A percentile compares a stretch with the other conserved stretches of the same genome.
These are phyloP conservation scores for Hololepta plana DNA, from an alignment of 2,888 invertebrate species.

Conservation along the genomic window DNA sequence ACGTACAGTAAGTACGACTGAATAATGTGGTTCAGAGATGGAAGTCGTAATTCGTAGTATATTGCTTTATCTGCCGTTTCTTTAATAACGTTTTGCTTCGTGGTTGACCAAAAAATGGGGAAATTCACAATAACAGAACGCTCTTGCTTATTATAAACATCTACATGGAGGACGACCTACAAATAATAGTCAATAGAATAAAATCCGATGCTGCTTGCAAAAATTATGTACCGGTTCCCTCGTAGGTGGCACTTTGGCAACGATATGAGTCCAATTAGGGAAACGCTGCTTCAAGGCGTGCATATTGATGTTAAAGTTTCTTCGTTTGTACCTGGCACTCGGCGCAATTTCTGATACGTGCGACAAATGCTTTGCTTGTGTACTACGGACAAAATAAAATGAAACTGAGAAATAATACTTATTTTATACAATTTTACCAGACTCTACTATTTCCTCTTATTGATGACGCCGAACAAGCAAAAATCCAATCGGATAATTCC, in stretches of 20 bases:
- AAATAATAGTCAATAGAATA: slow-evolving; percentile 12
- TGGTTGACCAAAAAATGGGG: slow-evolving; percentile 18
- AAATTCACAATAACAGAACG: slow-evolving; percentile 17
- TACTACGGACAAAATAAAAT: slow-evolving; percentile 20
- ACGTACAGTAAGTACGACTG: slow-evolving; percentile 42
- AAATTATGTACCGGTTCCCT: slow-evolving; percentile 33
- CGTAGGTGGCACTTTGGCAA: slow-evolving; percentile 46
- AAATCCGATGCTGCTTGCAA: not conserved
- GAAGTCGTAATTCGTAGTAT: slow-evolving; percentile 40
- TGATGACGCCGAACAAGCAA: slow-evolving; percentile 47
- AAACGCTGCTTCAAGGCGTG: slow-evolving; percentile 36
- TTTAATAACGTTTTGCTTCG: slow-evolving; percentile 26
- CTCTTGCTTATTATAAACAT: slow-evolving; percentile 35
- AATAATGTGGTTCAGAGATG: slow-evolving; percentile 36
- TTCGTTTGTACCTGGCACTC: slow-evolving; percentile 28
- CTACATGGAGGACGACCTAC: slow-evolving; percentile 44
- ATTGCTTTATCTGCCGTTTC: slow-evolving; percentile 38
- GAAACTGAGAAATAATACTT: slow-evolving; percentile 1
- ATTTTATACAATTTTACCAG: slow-evolving; percentile 32
- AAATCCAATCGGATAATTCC: slow-evolving; percentile 57
- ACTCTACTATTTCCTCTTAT: slow-evolving; percentile 34
- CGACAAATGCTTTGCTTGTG: slow-evolving; percentile 37
- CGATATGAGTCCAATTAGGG: slow-evolving; percentile 45
- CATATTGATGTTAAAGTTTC: slow-evolving; percentile 37
- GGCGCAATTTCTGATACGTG: slow-evolving; percentile 36